Conservation (phyloP, 2,797 vertebrate genomes). For the Enteromius fasciolatus region DNA sequence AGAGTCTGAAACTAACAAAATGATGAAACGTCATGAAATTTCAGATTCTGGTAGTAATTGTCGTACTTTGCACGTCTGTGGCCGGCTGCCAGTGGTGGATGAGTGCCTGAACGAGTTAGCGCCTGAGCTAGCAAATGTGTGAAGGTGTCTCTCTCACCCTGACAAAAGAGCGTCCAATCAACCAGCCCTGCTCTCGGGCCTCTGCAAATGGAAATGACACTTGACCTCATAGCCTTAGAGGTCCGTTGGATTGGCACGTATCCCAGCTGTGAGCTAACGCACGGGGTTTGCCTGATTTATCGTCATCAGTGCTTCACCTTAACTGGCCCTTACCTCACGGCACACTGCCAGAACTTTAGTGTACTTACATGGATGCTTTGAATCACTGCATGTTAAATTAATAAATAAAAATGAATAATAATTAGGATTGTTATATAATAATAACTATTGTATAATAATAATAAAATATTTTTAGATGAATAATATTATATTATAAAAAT, state of each 20-base stretch:
- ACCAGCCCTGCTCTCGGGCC: neutral
- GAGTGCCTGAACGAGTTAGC: constrained; percentile 33
- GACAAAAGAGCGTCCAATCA: constrained; percentile 42
- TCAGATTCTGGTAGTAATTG: constrained; percentile 33
- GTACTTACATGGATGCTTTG: neutral
- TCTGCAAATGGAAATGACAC: constrained; percentile 24
- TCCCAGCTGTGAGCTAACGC: constrained; percentile 58
- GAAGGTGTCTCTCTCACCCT: constrained; percentile 48
- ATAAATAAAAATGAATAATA: too few relatives aligned
- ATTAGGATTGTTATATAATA: too few relatives aligned
- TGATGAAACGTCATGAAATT: constrained; percentile 36
- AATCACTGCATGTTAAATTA: neutral
- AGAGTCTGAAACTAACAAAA: neutral
- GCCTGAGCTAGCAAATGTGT: constrained; percentile 26
- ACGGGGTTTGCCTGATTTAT: constrained; percentile 57
- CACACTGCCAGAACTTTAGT: neutral
- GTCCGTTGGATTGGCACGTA: constrained; percentile 28
- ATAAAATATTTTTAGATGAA: neutral
- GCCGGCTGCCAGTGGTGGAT: constrained; percentile 8
- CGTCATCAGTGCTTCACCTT: neutral
- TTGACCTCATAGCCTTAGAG: constrained; percentile 22
- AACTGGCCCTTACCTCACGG: neutral
- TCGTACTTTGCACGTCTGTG: constrained; percentile 25
- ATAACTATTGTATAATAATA: neutral
- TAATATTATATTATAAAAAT: neutral